Evolutionary conservation across 1,140 invertebrate species (phyloP), one percentile per base, ranked within the genome.

Genomic region (Bombus impatiens): DNA sequence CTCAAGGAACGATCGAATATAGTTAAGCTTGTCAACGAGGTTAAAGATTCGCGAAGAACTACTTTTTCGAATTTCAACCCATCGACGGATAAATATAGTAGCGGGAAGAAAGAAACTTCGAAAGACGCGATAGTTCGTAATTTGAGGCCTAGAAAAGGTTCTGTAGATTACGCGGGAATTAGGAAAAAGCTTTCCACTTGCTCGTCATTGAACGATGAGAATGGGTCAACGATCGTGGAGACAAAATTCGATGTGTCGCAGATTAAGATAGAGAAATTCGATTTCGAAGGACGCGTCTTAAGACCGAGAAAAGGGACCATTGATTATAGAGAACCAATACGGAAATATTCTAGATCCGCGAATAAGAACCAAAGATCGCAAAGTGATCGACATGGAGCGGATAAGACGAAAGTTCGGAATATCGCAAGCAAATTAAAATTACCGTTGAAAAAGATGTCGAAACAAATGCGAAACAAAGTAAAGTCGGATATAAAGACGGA

Each of bases 291-390:
- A 0, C 84, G 84, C 5, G 59, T 53, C 13, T 81, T 94, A 13
- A 88, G 93, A 62, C 93, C 93, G 1, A 89, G 93, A 35, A 93
- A 80, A 44, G 77, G 25, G 28, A 82, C 59, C 25, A 62, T 93
- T 1, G 72, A 84, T 57, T 90, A 90, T 25, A 65, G 44, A 1
- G 84, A 86, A 28, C 1, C 74, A 22, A 86, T 84, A 40, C 82
- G 59, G 22, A 89, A 74, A 9, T 75, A 59, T 18, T 65, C n/a
- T 40, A 67, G 42, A 9, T 35, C 40, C 3, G 0, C 35, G 22
- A 32, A 10, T n/a, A 59, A 53, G 25, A 44, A 42, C 3, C 70
- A 74, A 57, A 89, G 74, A 22, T 82, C 42, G 12, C 53, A 13
- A 3, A 28, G 0, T 0, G 9, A 28, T 4, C 35, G 57, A 10